phyloP scores from a whole-genome alignment of 2,113 vertebrate genomes.

The Sakesphorus luctuosus region DNA sequence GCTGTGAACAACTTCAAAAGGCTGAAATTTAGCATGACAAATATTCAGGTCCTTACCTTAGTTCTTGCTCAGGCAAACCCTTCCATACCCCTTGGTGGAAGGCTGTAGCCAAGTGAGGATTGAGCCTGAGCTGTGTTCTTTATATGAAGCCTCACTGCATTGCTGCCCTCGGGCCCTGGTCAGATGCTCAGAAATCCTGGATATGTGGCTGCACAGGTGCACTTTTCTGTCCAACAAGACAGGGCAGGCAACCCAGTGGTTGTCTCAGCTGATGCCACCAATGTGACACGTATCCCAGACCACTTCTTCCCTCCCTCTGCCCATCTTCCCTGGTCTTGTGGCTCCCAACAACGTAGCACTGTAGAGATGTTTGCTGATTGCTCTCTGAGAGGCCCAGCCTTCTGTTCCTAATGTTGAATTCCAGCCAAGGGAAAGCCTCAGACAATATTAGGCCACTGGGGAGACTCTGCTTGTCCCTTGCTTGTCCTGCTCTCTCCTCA shows the following conservation, averaged over 20 bases:
- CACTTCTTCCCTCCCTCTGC: background rate
- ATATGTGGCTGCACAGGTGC: background rate
- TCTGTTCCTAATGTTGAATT: background rate
- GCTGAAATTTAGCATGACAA: conserved; percentile 36
- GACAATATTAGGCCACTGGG: background rate
- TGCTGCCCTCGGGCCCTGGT: background rate
- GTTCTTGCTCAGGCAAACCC: background rate
- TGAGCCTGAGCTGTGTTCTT: background rate
- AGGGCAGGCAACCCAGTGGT: background rate
- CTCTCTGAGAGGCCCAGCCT: background rate
- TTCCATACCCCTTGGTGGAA: background rate
- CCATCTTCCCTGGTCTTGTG: accelerated
- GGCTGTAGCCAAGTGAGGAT: background rate
- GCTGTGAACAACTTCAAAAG: conserved; percentile 6
- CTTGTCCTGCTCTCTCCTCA: background rate
- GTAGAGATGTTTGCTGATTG: background rate
- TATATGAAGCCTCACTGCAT: accelerated
- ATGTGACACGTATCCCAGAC: background rate
- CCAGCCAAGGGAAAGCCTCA: background rate
- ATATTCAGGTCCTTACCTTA: background rate
- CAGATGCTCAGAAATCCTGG: background rate
- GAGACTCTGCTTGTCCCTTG: background rate
- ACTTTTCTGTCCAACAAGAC: accelerated
- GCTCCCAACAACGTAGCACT: background rate
- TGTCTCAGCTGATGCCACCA: background rate